These are phyloP conservation scores for Haliaeetus leucogaster DNA, from an alignment of 2,113 vertebrate species.

Conservation along the genomic window DNA sequence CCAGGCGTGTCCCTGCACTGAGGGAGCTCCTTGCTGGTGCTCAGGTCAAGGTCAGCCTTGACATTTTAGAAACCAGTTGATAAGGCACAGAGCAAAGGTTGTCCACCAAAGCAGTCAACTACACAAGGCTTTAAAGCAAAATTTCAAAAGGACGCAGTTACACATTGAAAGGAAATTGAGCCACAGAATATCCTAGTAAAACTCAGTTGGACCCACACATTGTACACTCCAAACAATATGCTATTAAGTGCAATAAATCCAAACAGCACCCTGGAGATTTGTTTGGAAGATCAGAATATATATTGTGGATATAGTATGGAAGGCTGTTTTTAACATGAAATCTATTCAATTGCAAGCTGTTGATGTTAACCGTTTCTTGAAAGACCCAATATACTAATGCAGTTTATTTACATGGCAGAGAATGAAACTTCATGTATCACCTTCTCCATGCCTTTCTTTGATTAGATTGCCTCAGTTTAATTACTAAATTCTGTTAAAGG, in stretches of 20 bases:
- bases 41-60: neutral
- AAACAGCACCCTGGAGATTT: conserved; percentile 29
- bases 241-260: conserved; percentile 40
- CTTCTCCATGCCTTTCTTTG: conserved; percentile 49
- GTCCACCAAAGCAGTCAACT: neutral
- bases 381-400: conserved; percentile 48
- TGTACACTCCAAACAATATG: conserved; percentile 24
- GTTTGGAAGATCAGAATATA: conserved; percentile 30
- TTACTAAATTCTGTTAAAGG: conserved; percentile 65
- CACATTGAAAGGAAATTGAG: conserved; percentile 56
- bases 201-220: neutral
- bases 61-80: neutral
- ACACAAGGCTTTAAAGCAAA: neutral
- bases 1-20: rapidly evolving
- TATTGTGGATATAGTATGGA: neutral
- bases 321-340: conserved; percentile 37
- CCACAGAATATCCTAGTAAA: conserved; percentile 36
- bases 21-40: neutral
- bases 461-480: conserved; percentile 67
- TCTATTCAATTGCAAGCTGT: neutral
- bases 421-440: conserved; percentile 51
- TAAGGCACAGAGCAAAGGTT: neutral
- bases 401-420: conserved; percentile 32
- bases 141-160: neutral
- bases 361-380: conserved; percentile 20